Evolutionary conservation across 2,888 invertebrate genomes (phyloP).

Genomic region (Elegia similella): DNA sequence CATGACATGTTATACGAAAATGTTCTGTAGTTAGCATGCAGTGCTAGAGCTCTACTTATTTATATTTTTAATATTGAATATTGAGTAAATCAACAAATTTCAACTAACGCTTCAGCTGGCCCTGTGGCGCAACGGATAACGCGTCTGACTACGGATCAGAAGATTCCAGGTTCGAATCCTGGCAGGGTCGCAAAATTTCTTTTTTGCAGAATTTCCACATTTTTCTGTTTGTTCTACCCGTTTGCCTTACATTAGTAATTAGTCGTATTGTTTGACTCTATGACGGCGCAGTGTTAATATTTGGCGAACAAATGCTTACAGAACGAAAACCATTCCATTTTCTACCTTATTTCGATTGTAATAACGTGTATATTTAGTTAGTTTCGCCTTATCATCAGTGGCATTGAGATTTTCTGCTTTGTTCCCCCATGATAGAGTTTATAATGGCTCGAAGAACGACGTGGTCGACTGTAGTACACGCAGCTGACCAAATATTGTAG

Average conservation of each 20-base stretch:
- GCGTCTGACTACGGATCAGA: constrained; percentile 88
- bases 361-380: constrained; percentile 37
- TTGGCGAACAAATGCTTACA: constrained; percentile 56
- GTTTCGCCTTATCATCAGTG: constrained; percentile 26
- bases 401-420: rapidly evolving
- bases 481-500: constrained; percentile 81
- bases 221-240: constrained; percentile 28
- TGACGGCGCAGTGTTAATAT: constrained; percentile 62
- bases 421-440: neutral
- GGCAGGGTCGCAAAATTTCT: constrained; percentile 74
- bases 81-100: constrained; percentile 31
- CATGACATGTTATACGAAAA: neutral
- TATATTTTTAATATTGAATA: neutral
- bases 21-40: neutral
- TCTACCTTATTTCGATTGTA: constrained; percentile 38
- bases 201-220: constrained; percentile 28
- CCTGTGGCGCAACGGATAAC: constrained; percentile 86
- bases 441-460: neutral
- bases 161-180: constrained; percentile 86
- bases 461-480: constrained; percentile 50
- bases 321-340: constrained; percentile 36
- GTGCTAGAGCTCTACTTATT: no score
- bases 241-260: constrained; percentile 50
- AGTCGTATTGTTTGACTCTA: constrained; percentile 53
- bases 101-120: constrained; percentile 39